Evolutionary conservation across 2,113 vertebrate species (phyloP).

Genomic region (Xenopus tropicalis): DNA sequence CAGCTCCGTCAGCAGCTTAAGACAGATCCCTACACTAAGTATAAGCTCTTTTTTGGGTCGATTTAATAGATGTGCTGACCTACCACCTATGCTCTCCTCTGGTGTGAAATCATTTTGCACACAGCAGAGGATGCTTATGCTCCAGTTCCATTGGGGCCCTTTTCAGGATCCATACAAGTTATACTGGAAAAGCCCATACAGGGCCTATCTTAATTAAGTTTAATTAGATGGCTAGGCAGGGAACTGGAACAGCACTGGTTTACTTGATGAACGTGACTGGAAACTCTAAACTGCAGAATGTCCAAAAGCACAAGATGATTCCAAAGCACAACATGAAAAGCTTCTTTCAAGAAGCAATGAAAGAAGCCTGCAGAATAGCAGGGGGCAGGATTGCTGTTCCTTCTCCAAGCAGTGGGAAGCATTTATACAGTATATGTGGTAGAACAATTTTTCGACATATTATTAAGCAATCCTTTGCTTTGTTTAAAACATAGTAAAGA

Average conservation of each 20-base stretch:
- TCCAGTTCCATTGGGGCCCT: slow-evolving; percentile 27
- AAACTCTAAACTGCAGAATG: slow-evolving; percentile 40
- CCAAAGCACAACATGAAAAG: slow-evolving; percentile 24
- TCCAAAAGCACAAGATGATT: slow-evolving; percentile 30
- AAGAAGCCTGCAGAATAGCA: slow-evolving; percentile 37
- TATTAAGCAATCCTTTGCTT: slow-evolving; percentile 30
- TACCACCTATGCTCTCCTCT: slow-evolving; percentile 24
- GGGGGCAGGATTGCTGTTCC: slow-evolving; percentile 30
- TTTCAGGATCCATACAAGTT: slow-evolving; percentile 29
- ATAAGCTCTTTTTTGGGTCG: slow-evolving; percentile 31
- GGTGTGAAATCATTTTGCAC: slow-evolving; percentile 25
- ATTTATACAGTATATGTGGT: slow-evolving; percentile 28
- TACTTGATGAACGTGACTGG: slow-evolving; percentile 32
- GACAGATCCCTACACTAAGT: slow-evolving; percentile 14
- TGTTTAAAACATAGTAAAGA: slow-evolving; percentile 17
- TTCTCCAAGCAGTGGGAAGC: slow-evolving; percentile 31
- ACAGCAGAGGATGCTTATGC: slow-evolving; percentile 31
- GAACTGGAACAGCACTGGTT: slow-evolving; percentile 34
- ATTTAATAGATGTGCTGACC: slow-evolving; percentile 37
- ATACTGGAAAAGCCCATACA: slow-evolving; percentile 36
- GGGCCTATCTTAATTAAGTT: slow-evolving; percentile 37
- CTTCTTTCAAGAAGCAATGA: slow-evolving; percentile 38
- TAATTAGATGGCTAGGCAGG: slow-evolving; percentile 39
- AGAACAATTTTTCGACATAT: slow-evolving; percentile 38
- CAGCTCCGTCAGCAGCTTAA: slow-evolving; percentile 23